Conservation (phyloP, 1,140 invertebrate species). For the Hylyphantes graminicola region DNA sequence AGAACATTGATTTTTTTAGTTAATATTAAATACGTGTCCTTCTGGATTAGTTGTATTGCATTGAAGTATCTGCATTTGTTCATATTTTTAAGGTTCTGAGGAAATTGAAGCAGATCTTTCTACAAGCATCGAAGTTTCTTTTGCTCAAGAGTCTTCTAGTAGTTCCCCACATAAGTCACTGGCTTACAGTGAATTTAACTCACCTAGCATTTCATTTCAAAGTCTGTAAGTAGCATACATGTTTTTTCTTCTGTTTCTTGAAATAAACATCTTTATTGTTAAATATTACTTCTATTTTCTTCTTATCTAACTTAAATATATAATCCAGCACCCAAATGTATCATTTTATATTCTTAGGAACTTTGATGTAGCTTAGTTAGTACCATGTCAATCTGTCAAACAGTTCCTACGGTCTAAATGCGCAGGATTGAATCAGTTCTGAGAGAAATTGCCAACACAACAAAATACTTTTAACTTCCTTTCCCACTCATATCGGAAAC, state of each 20-base stretch:
- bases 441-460: too few species aligned
- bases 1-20: neutral
- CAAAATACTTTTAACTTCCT: too few species aligned
- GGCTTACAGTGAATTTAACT: constrained; percentile 35
- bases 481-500: too few species aligned
- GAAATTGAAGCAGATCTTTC: neutral
- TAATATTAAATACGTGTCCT: neutral
- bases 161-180: constrained; percentile 22
- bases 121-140: constrained; percentile 15
- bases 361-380: too few species aligned
- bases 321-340: too few species aligned
- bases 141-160: constrained; percentile 32
- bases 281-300: neutral
- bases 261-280: neutral
- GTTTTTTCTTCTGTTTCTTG: neutral
- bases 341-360: too few species aligned
- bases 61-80: neutral
- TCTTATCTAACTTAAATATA: neutral
- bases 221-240: constrained; percentile 28
- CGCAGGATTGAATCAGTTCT: too few species aligned
- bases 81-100: neutral
- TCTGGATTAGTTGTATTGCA: neutral
- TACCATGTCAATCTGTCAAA: too few species aligned
- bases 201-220: constrained; percentile 50
- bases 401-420: too few species aligned